A percentile compares a stretch with the other conserved stretches of the same genome.
These are phyloP conservation scores for Danaus melanippus DNA, from an alignment of 1,140 invertebrate genomes.

Conservation along the genomic window DNA sequence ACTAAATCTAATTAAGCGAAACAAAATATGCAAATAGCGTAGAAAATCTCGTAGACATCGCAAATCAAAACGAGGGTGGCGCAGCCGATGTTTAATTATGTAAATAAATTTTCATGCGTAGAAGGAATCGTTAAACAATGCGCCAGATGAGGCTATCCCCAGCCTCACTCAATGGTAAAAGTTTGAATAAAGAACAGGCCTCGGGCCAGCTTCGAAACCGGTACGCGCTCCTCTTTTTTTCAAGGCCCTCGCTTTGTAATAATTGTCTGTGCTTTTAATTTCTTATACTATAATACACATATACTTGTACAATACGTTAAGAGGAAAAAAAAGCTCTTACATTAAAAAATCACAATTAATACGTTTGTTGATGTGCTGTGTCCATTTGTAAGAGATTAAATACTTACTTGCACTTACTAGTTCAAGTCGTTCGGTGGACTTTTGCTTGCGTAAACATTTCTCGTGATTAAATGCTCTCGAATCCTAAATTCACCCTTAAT, in stretches of 20 bases:
- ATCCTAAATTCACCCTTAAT: constrained; percentile 49
- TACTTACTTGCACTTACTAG: no score
- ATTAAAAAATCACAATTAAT: no score
- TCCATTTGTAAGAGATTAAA: no score
- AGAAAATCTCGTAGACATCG: constrained; percentile 55
- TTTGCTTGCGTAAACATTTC: constrained; percentile 36
- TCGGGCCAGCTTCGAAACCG: constrained; percentile 35
- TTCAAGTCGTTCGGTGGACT: constrained; percentile 23
- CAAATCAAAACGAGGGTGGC: constrained; percentile 60
- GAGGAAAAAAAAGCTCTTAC: no score
- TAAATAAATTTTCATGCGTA: constrained; percentile 68
- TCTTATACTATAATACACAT: constrained; percentile 12
- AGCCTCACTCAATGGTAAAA: constrained; percentile 48
- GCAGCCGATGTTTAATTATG: constrained; percentile 62
- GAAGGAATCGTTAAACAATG: constrained; percentile 60
- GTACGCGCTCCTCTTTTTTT: constrained; percentile 37
- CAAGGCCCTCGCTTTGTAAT: constrained; percentile 23
- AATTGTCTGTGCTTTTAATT: constrained; percentile 20
- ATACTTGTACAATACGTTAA: no score
- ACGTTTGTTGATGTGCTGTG: no score
- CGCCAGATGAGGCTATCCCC: constrained; percentile 51
- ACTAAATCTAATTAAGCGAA: constrained; percentile 48
- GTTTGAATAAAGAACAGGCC: constrained; percentile 60
- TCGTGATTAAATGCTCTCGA: constrained; percentile 34
- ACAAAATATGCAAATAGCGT: constrained; percentile 60